These are phyloP conservation scores for Heliconius congener DNA, from an alignment of 1,140 invertebrate genomes.

Conservation along the genomic window DNA sequence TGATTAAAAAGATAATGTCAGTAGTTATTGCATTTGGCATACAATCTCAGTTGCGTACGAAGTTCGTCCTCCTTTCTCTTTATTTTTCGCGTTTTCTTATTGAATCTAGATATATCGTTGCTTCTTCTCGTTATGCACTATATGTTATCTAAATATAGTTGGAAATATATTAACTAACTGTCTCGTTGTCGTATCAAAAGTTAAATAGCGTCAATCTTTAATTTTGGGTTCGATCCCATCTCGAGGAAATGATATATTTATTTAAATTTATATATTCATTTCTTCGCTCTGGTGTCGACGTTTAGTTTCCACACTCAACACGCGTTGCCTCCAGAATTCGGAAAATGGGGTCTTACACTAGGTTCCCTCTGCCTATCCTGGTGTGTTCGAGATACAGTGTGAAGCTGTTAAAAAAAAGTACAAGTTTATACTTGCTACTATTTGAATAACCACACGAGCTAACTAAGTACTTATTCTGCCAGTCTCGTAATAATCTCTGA, in stretches of 20 bases:
- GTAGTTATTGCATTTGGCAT: background rate
- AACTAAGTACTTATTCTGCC: background rate
- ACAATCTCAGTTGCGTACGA: background rate
- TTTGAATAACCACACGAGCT: background rate
- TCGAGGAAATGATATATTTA: too few species aligned
- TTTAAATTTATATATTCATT: too few species aligned
- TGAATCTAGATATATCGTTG: background rate
- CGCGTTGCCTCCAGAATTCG: too few species aligned
- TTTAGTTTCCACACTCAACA: too few species aligned
- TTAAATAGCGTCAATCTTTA: too few species aligned
- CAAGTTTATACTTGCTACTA: background rate
- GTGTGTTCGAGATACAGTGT: too few species aligned
- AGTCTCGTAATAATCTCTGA: slow-evolving; percentile 25
- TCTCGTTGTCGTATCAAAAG: background rate
- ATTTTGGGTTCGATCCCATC: too few species aligned
- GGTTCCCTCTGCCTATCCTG: too few species aligned
- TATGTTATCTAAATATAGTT: background rate
- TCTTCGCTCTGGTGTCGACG: too few species aligned
- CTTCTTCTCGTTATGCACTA: slow-evolving; percentile 3
- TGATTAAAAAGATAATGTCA: background rate
- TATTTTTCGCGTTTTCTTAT: background rate
- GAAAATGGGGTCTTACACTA: too few species aligned
- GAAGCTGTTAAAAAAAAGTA: background rate
- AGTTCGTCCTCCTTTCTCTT: background rate
- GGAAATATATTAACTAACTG: background rate